Base-by-base conservation (phyloP, 2,113 vertebrate species). In the Perca schrenkii region DNA sequence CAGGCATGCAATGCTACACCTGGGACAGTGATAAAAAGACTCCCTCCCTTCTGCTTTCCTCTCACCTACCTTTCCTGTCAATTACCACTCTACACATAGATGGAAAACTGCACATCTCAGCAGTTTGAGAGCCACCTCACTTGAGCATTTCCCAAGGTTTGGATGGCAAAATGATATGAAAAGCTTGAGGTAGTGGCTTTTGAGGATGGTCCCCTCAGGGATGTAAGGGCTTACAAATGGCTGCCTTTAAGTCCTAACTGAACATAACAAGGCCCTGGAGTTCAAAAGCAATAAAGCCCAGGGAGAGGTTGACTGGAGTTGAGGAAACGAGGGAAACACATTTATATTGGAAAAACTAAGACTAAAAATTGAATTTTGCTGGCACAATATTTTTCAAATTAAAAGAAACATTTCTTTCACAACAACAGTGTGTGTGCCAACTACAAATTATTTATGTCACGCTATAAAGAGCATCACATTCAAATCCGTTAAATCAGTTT, bases 241-340 rank as follows among this genome's bases (percentile, higher is more conserved):
- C 71, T 87, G 86, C 78, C 79, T 87, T 92, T 83, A 89, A 82
- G 80, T 89, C 83, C 84, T 89, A 88, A 92, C 79, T 80, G 87
- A 84, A 76, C 67, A 85, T 92, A 88, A 86, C 81, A 92, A 87
- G 85, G 61, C 88, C 69, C 81, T 57, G 56, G 78, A 80, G 88
- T 82, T 74, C 60, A 56, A 75, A 46, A 36, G 58, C 49, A 61
- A 53, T 70, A 61, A 66, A n/a, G 49, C 31, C 57, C 74, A 34
- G 10, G 62, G 74, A 67, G 63, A 83, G 78, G 46, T 43, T 53
- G 56, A 82, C 66, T 77, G 49, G 40, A 82, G 71, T 77, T 62
- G 50, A 67, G 54, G 22, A 61, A 80, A 65, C 47, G 28, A 53
- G 43, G 21, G 47, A 52, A 81, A 67, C 34, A 15, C 16, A 79